Conservation (phyloP, 2,888 invertebrate genomes). For the Ditylenchus weischeri region DNA sequence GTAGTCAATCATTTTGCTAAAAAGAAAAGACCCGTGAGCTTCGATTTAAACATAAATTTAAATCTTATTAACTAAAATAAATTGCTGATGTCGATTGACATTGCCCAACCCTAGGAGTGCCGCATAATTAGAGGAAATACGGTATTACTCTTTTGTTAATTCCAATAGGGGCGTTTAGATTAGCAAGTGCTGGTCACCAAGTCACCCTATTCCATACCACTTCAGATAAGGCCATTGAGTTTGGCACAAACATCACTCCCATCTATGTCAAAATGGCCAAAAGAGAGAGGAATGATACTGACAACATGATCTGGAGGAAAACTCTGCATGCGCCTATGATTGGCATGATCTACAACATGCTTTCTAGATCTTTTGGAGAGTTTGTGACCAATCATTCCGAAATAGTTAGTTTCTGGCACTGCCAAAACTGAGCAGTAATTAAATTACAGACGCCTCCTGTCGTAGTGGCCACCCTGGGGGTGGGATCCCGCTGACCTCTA, state of each 20-base stretch:
- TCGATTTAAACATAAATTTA: too few species aligned
- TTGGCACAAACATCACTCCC: slow-evolving; percentile 13
- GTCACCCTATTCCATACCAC: slow-evolving; percentile 17
- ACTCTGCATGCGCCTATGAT: slow-evolving; percentile 23
- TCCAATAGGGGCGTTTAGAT: slow-evolving; percentile 9
- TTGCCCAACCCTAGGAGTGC: too few species aligned
- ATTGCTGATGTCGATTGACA: too few species aligned
- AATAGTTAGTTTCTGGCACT: slow-evolving; percentile 1
- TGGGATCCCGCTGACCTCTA: too few species aligned
- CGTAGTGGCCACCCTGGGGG: too few species aligned
- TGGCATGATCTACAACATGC: slow-evolving; percentile 14
- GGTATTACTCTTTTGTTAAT: too few species aligned
- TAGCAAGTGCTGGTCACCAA: slow-evolving; percentile 17
- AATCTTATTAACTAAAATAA: too few species aligned
- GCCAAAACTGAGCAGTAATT: too few species aligned
- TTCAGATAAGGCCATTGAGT: background rate
- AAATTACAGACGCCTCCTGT: too few species aligned
- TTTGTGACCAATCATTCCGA: slow-evolving; percentile 13
- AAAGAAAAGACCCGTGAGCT: too few species aligned
- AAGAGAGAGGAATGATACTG: background rate
- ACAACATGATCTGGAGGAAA: slow-evolving; percentile 17
- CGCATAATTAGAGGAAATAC: too few species aligned
- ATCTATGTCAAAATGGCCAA: slow-evolving; percentile 1
- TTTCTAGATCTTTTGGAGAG: background rate
- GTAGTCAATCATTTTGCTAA: too few species aligned